Base-by-base conservation (phyloP, 2,113 vertebrate genomes). In the Microcebus griseorufus region DNA sequence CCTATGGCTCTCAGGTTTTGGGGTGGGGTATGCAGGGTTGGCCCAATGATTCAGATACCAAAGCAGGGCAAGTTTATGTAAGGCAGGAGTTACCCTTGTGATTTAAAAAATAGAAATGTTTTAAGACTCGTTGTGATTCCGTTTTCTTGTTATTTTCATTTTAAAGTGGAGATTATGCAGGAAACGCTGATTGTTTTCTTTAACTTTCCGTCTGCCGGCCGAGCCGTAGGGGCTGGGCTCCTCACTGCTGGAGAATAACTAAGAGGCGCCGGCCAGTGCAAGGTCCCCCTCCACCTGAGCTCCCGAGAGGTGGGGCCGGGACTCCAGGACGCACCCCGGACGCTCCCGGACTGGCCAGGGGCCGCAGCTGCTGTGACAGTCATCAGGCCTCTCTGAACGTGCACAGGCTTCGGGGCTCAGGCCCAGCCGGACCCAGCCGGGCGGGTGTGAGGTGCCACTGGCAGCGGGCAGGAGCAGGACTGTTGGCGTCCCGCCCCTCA, bases 231-330 rank as follows among this genome's bases (percentile, higher is more conserved):
- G 34, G 25, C 39, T 14, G 48, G 0, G 0, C 42, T 48, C 72
- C 67, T 42, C 0, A 14, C 23, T 17, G 45, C 42, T 17, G 45
- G 37, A 14, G 39, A 60, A 2, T 51, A 7, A 16, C 34, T 55
- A 25, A 13, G 0, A 20, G 22, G 9, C 6, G 0, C 11, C 9
- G 14, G n/a, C 14, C 79, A 76, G 53, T 3, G 11, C 27, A 60
- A 42, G 12, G 42, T n/a, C 23, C 39, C n/a, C n/a, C n/a, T n/a
- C n/a, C 39, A 0, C 3, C 0, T 5, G 12, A 27, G 20, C 67
- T 34, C 16, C 11, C 9, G 1, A 10, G 4, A 62, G 25, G 25
- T 62, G 25, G 60, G 60, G 10, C 25, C 10, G 6, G 6, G 55
- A 20, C 55, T 22, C 55, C 7, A 22, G 20, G 18, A 58, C 20